These are phyloP conservation scores for Pseudanteris insignis DNA, from an alignment of 2,888 invertebrate genomes.

Conservation along the genomic window DNA sequence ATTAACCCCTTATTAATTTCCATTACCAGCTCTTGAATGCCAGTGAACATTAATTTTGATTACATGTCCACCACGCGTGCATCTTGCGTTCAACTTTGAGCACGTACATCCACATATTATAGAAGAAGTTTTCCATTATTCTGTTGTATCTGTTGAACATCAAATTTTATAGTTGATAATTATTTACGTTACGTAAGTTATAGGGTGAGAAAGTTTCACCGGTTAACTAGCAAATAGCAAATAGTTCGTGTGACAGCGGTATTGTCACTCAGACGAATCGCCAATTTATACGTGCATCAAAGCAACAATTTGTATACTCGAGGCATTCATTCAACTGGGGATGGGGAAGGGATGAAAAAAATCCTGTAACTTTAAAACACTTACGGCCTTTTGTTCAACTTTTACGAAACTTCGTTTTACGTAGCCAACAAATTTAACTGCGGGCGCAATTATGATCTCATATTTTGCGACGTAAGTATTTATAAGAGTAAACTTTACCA, in stretches of 20 bases:
- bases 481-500: too few species aligned
- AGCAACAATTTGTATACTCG: constrained; percentile 15
- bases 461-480: constrained; percentile 24
- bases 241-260: constrained; percentile 25
- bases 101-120: too few species aligned
- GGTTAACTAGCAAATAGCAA: constrained; percentile 28
- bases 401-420: constrained; percentile 28
- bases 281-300: constrained; percentile 19
- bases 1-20: too few species aligned
- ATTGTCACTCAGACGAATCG: constrained; percentile 27
- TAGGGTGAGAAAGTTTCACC: constrained; percentile 14
- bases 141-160: background rate
- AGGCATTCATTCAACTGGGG: constrained; percentile 20
- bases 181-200: constrained; percentile 11
- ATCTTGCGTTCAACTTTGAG: too few species aligned
- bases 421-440: constrained; percentile 20
- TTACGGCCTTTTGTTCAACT: constrained; percentile 23
- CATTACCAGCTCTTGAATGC: too few species aligned
- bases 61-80: too few species aligned
- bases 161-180: constrained; percentile 17
- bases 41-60: background rate
- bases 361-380: constrained; percentile 26
- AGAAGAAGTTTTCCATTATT: background rate
- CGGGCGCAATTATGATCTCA: constrained; percentile 24
- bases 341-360: constrained; percentile 11